Evolutionary conservation across 1,140 invertebrate species (phyloP).

Genomic region (Mylabris phalerata): DNA sequence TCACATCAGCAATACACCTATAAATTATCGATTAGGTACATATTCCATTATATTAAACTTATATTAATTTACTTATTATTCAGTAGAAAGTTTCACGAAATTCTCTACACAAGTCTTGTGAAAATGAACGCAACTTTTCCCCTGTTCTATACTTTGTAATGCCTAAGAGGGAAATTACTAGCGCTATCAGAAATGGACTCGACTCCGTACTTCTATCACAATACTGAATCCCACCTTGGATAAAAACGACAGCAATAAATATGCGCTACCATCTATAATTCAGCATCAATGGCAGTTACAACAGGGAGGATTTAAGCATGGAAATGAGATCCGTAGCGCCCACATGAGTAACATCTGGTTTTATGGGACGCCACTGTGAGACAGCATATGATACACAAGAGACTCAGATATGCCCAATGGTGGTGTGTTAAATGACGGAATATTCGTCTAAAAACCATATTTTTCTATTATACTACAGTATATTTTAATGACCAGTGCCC

Average conservation of each 20-base stretch:
- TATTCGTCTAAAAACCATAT: constrained; percentile 16
- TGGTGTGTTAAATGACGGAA: constrained; percentile 30
- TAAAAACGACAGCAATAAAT: constrained; percentile 31
- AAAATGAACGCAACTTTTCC: no score
- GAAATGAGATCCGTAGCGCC: constrained; percentile 33
- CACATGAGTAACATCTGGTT: constrained; percentile 34
- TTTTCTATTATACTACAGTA: constrained; percentile 21
- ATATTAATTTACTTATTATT: no score
- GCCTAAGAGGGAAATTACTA: no score
- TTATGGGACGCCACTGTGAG: constrained; percentile 29
- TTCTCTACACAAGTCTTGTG: no score
- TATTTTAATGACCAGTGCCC: constrained; percentile 8
- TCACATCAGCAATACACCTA: no score
- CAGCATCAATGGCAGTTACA: constrained; percentile 26
- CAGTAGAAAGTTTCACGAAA: no score
- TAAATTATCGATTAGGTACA: no score
- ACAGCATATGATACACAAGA: constrained; percentile 35
- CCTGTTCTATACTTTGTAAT: no score
- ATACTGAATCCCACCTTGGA: constrained; percentile 17
- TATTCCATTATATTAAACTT: no score
- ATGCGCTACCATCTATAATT: constrained; percentile 32
- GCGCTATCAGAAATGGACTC: no score
- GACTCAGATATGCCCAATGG: constrained; percentile 30
- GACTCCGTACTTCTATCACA: constrained; percentile 1
- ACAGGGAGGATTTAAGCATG: constrained; percentile 28